phyloP scores from a whole-genome alignment of 2,797 vertebrate species.

The Nasua narica region DNA sequence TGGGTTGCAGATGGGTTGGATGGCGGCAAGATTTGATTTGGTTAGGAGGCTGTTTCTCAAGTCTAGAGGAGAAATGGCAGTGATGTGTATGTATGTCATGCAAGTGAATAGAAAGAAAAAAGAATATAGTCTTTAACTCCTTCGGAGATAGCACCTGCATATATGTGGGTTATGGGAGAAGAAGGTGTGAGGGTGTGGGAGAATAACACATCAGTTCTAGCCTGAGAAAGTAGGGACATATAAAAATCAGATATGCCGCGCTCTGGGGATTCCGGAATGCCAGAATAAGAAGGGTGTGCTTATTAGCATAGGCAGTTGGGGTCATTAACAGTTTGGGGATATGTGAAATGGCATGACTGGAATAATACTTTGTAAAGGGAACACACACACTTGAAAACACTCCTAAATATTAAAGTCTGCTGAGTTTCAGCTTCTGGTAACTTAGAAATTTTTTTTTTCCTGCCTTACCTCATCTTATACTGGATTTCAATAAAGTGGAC shows the following conservation, averaged over 20 bases:
- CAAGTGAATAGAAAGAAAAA: background rate
- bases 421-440: background rate
- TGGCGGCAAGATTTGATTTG: background rate
- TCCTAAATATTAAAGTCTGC: background rate
- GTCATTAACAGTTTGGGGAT: background rate
- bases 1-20: accelerated
- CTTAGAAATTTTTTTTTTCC: background rate
- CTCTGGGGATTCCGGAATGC: too few relatives aligned
- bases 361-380: background rate
- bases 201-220: background rate
- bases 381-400: background rate
- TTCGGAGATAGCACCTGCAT: background rate
- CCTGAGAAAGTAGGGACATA: background rate
- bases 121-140: background rate
- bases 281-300: background rate
- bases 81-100: background rate
- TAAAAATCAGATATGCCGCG: background rate
- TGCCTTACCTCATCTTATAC: background rate
- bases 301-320: background rate
- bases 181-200: too few relatives aligned
- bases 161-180: background rate
- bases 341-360: background rate
- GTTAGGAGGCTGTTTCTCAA: background rate
- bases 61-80: background rate
- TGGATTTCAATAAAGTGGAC: background rate